Evolutionary conservation across 2,113 vertebrate genomes (phyloP).

Genomic region (Hylia prasina): DNA sequence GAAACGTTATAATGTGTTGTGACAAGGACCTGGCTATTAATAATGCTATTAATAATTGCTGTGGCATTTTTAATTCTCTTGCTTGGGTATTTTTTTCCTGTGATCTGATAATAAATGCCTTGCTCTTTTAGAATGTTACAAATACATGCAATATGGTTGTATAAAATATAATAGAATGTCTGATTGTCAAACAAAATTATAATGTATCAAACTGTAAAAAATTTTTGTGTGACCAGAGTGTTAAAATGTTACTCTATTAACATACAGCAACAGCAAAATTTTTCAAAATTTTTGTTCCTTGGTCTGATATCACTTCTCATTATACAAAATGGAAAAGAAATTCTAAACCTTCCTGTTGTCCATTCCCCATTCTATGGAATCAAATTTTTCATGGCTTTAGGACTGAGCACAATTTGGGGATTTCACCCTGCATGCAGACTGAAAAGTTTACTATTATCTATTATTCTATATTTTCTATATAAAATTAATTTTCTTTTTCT

Average conservation of each 20-base stretch:
- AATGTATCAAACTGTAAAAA: background rate
- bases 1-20: slow-evolving; percentile 8
- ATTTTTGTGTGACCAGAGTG: background rate
- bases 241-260: background rate
- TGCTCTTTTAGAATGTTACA: background rate
- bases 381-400: background rate
- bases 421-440: background rate
- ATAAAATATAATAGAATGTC: background rate
- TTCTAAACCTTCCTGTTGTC: background rate
- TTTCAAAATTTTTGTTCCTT: background rate
- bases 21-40: slow-evolving; percentile 18
- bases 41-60: slow-evolving; percentile 11
- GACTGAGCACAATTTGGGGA: background rate
- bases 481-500: background rate
- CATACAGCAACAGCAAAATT: background rate
- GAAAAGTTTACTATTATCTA: background rate
- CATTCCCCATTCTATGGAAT: background rate
- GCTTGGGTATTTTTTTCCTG: background rate
- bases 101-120: background rate
- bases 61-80: slow-evolving; percentile 4
- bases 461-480: background rate
- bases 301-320: background rate
- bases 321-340: background rate
- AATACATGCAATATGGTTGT: background rate
- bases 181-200: background rate